Conservation (phyloP, 2,113 vertebrate genomes). For the Cyprinodon brontotheroides region DNA sequence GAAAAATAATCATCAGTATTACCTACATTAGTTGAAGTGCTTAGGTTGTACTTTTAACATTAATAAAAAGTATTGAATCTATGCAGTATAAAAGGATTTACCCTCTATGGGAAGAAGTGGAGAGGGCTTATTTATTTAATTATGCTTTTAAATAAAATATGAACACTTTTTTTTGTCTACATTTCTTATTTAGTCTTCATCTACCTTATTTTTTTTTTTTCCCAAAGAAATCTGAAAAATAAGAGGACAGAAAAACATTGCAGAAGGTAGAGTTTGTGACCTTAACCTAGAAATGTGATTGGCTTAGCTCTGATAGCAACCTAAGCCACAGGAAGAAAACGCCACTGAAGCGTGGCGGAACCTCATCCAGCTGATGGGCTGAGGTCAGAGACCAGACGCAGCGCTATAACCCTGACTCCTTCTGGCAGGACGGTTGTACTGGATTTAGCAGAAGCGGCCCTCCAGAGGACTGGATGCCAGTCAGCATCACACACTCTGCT, state of each 20-base stretch:
- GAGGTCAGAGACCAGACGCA: not conserved
- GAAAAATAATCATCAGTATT: no score
- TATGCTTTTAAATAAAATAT: not conserved
- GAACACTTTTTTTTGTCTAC: not conserved
- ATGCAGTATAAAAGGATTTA: no score
- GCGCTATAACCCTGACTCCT: not conserved
- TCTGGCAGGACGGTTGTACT: not conserved
- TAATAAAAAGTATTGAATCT: no score
- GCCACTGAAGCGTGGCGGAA: not conserved
- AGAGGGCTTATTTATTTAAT: not conserved
- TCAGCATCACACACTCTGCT: constrained; percentile 6
- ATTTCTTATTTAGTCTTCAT: not conserved
- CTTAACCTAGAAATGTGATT: not conserved
- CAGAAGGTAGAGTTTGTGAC: not conserved
- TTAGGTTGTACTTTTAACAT: no score
- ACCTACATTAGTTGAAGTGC: no score
- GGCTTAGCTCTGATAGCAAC: not conserved
- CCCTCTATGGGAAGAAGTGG: not conserved
- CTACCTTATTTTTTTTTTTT: not conserved
- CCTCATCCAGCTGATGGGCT: not conserved
- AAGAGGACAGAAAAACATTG: not conserved
- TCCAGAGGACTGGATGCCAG: not conserved
- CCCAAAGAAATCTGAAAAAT: not conserved
- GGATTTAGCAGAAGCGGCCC: not conserved
- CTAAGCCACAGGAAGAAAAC: not conserved